Evolutionary conservation across 1,140 invertebrate genomes (phyloP).

Genomic region (Philopotamus ludificatus): DNA sequence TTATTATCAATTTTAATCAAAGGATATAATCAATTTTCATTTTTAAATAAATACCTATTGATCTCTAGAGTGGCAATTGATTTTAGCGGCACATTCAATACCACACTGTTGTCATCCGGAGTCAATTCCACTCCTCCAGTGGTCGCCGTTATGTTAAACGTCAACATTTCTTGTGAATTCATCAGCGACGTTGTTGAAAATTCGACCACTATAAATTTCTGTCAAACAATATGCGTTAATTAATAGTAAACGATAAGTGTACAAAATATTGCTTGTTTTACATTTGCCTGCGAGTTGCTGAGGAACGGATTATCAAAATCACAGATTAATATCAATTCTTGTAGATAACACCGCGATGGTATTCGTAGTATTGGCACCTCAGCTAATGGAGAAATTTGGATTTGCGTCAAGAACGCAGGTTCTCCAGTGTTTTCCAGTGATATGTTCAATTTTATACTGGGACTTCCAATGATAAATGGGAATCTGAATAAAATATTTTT

Average conservation of each 20-base stretch:
- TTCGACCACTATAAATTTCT: no score
- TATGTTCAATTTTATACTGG: constrained; percentile 28
- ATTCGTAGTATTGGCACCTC: constrained; percentile 29
- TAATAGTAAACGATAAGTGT: no score
- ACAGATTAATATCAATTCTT: constrained; percentile 23
- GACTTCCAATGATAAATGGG: constrained; percentile 30
- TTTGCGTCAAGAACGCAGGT: constrained; percentile 32
- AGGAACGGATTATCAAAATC: constrained; percentile 34
- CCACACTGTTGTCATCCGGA: background rate
- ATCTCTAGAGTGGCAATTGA: no score
- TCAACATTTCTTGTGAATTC: background rate
- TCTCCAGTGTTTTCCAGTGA: constrained; percentile 32
- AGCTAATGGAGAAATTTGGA: constrained; percentile 6
- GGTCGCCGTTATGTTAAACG: constrained; percentile 5
- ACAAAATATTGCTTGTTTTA: no score
- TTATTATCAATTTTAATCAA: no score
- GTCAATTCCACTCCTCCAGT: constrained; percentile 11
- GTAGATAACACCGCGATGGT: constrained; percentile 25
- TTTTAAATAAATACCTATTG: no score
- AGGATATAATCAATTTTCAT: no score
- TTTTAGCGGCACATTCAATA: background rate
- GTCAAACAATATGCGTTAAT: no score
- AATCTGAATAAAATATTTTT: no score
- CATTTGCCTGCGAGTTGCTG: constrained; percentile 6
- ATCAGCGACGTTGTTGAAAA: background rate